These are phyloP conservation scores for Ophthalmolycus amberensis DNA, from an alignment of 2,113 vertebrate species.

Conservation along the genomic window DNA sequence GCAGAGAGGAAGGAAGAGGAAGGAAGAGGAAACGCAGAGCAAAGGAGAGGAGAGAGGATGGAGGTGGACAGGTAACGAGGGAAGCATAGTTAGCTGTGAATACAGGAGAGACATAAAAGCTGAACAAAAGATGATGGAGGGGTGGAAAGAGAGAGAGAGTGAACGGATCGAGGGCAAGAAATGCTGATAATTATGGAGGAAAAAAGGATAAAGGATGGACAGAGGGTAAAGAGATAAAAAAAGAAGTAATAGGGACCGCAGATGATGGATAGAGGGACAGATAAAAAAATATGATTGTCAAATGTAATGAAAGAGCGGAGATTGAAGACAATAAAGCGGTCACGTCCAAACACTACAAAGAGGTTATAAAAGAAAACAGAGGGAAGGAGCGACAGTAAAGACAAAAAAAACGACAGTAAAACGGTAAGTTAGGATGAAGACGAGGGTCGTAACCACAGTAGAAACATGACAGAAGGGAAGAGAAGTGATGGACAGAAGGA, in stretches of 20 bases:
- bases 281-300: neutral
- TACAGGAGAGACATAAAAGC: neutral
- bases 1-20: neutral
- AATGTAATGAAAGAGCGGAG: conserved; percentile 3
- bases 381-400: neutral
- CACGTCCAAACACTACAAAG: neutral
- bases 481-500: conserved; percentile 27
- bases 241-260: neutral
- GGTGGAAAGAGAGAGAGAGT: neutral
- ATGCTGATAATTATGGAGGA: neutral
- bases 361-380: conserved; percentile 1
- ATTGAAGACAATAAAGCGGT: conserved; percentile 5
- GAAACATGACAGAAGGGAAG: neutral
- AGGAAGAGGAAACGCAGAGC: neutral
- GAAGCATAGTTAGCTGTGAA: neutral
- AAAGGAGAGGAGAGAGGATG: neutral
- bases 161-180: neutral
- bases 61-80: too few species aligned
- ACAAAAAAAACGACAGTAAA: conserved; percentile 2
- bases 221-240: neutral
- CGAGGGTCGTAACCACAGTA: too few species aligned
- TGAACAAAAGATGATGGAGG: neutral
- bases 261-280: conserved; percentile 8
- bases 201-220: neutral
- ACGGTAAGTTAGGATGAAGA: neutral